Base-by-base conservation (phyloP, 2,797 vertebrate species). In the Anabas testudineus region DNA sequence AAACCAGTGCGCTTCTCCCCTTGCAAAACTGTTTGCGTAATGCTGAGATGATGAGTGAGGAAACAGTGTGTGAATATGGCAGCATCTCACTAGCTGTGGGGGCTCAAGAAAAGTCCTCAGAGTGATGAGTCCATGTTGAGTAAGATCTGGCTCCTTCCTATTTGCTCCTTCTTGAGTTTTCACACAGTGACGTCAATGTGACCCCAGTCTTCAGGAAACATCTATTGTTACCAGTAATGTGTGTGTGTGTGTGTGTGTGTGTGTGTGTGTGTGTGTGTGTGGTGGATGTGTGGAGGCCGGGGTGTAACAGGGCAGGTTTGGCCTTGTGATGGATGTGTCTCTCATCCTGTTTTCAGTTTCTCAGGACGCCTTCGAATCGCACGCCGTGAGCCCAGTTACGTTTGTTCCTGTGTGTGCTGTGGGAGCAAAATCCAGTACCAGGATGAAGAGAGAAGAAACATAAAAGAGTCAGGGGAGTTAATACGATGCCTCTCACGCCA, bases 291-390 rank as follows among this genome's bases (percentile, higher is more conserved):
- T 28, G 26, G 26, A 28, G 26, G 26, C 26, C 26, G 13, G 8
- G 18, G 16, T 42, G 42, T 18, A 42, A 2, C 8, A 18, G 41
- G 41, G 59, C 5, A 67, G 61, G 70, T 37, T 66, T 16, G 43
- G 65, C 54, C 61, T 48, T 42, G 71, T 90, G 92, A 93, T 92
- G 88, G 90, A 94, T 93, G 90, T 93, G 85, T 91, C 92, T 81
- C 75, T 87, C 93, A 96, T 99, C 95, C 96, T 97, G 93, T 90
- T 92, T 92, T 87, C 73, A 90, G 87, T 93, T 97, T 98, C 96
- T 96, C 96, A 96, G 92, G 94, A 94, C 93, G 9, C 42, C n/a
- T 19, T 18, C 10, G 8, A 10, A 10, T 9, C 10, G n/a, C 42
- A 45, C 42, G 4, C 10, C 7, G 71, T 21, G 71, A 37, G 26